A percentile compares a stretch with the other conserved stretches of the same genome.
phyloP scores from a whole-genome alignment of 1,140 invertebrate species.

The Atta texana region DNA sequence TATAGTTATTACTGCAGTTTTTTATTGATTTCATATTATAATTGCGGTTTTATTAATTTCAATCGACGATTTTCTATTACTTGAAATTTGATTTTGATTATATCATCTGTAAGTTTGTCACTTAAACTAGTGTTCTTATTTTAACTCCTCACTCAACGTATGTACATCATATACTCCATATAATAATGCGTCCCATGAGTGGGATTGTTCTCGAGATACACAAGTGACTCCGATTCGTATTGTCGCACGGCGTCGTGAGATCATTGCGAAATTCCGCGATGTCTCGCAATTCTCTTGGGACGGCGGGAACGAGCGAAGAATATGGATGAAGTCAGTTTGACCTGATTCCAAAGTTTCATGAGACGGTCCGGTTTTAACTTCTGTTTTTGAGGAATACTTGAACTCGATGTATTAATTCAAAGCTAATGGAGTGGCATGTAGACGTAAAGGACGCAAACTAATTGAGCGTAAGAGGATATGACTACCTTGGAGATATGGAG shows the following conservation, averaged over 20 bases:
- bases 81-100: background rate
- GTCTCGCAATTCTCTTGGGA: conserved; percentile 41
- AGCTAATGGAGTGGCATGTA: conserved; percentile 27
- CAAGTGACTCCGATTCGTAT: conserved; percentile 26
- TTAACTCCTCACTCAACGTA: background rate
- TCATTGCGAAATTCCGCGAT: conserved; percentile 57
- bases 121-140: conserved; percentile 6
- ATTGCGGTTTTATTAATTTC: background rate
- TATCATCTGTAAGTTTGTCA: background rate
- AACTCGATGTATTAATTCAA: conserved; percentile 46
- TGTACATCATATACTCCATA: background rate
- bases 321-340: conserved; percentile 49
- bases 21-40: background rate
- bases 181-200: conserved; percentile 21
- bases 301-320: conserved; percentile 46
- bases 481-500: background rate
- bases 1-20: background rate
- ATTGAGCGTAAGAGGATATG: conserved; percentile 15
- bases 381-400: conserved; percentile 54
- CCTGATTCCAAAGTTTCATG: conserved; percentile 56
- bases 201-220: conserved; percentile 21
- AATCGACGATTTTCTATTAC: background rate
- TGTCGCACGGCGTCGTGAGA: conserved; percentile 41
- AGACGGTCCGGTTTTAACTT: conserved; percentile 30
- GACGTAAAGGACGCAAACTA: conserved; percentile 6